Evolutionary conservation across 2,888 invertebrate species (phyloP).

Genomic region (Fabriciana adippe): DNA sequence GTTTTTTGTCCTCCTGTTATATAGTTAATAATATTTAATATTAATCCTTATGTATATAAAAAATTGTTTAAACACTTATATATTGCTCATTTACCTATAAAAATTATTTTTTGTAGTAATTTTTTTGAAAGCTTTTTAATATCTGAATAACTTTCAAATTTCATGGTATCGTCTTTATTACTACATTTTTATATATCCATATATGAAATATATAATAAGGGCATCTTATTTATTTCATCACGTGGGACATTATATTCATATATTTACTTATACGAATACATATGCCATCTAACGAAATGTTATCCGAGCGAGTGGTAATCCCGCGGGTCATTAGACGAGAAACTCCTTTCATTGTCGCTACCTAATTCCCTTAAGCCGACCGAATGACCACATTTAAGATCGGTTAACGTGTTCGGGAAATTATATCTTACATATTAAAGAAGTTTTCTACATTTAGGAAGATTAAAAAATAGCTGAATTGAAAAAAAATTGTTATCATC

Average conservation of each 20-base stretch:
- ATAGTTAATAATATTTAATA: not conserved
- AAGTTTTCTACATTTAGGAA: not conserved
- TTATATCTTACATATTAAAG: conserved; percentile 3
- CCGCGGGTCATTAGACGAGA: conserved; percentile 17
- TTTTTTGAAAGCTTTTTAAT: too few relatives aligned
- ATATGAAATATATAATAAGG: not conserved
- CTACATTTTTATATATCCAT: not conserved
- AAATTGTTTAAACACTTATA: too few relatives aligned
- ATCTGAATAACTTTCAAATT: too few relatives aligned
- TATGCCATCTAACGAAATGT: conserved; percentile 14
- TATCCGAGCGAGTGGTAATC: conserved; percentile 16
- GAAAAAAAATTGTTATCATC: too few relatives aligned
- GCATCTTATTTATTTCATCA: not conserved
- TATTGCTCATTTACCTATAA: too few relatives aligned
- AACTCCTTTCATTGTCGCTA: conserved; percentile 14
- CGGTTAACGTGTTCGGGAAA: conserved; percentile 9
- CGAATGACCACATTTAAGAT: conserved; percentile 20
- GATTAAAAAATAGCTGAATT: too few relatives aligned
- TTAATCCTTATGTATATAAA: too few relatives aligned
- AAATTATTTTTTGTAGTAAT: too few relatives aligned
- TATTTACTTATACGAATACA: not conserved
- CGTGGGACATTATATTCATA: not conserved
- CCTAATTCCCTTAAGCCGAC: conserved; percentile 15
- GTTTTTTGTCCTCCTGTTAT: not conserved
- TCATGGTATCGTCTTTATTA: too few relatives aligned